These are phyloP conservation scores for Exocentrus adspersus DNA, from an alignment of 2,888 invertebrate species.

Conservation along the genomic window DNA sequence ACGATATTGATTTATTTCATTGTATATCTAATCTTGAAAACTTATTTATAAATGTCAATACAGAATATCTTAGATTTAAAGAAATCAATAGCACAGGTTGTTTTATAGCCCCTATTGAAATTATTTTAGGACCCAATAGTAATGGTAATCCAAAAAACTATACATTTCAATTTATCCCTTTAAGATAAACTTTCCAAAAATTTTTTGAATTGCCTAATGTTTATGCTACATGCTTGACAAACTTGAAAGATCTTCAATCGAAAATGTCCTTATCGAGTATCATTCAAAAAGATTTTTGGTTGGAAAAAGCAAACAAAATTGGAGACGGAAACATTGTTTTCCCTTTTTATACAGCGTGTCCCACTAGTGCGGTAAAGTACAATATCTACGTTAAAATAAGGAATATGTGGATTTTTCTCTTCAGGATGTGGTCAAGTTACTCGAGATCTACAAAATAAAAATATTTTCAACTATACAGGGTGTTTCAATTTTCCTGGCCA, in stretches of 20 bases:
- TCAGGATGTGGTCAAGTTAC: too few species aligned
- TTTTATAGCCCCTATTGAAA: conserved; percentile 7
- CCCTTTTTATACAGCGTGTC: conserved; percentile 28
- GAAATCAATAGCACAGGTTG: conserved; percentile 11
- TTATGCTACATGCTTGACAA: not conserved
- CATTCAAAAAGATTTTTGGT: conserved; percentile 24
- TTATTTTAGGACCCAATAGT: not conserved
- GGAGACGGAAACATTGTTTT: conserved; percentile 4
- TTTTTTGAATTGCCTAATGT: not conserved
- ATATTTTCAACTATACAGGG: too few species aligned
- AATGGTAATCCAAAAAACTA: conserved; percentile 11
- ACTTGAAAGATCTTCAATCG: too few species aligned
- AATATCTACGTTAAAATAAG: too few species aligned
- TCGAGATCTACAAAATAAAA: too few species aligned
- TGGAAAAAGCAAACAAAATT: conserved; percentile 6
- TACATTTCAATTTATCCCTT: conserved; percentile 11
- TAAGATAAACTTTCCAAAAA: not conserved
- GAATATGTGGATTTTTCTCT: too few species aligned
- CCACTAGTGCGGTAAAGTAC: too few species aligned
- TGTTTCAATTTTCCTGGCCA: too few species aligned
- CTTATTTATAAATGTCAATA: conserved; percentile 25
- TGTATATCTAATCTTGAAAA: conserved; percentile 12
- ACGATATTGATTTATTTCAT: not conserved
- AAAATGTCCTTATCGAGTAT: conserved; percentile 5
- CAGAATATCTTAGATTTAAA: conserved; percentile 29